Base-by-base conservation (phyloP, 2,797 vertebrate species). In the Kryptopterus vitreolus region DNA sequence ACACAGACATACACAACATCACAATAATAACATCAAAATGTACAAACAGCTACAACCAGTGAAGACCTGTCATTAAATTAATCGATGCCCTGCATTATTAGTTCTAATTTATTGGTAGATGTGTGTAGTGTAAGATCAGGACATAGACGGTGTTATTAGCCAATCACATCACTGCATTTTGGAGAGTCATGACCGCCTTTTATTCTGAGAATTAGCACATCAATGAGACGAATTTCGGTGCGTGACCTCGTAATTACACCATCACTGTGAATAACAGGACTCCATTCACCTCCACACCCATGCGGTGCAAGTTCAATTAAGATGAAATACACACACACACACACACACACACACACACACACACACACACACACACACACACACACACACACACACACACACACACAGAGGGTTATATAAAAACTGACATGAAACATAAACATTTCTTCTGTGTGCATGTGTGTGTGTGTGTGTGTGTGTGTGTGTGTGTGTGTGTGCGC, bases 401-500 rank as follows among this genome's bases (percentile, higher is more conserved):
- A 57, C 22, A 10, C 57, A 59, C 57, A 59, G 11, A 59, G 12
- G 24, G 15, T 50, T 46, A 29, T 52, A 52, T 11, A 71, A 53
- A 22, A 2, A 16, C 48, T 53, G 68, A 52, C 13, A 24, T 20
- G 16, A 53, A 53, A 71, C 31, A 53, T 50, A 53, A 71, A 53
- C 29, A 33, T 31, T 50, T 20, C 9, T 11, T 0, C 1, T 59
- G n/a, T 59, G 57, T 59, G 68, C 31, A 8, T 69, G 57, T 66
- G 35, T 66, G 38, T 43, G 63, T n/a, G 35, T 66, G 61, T 63
- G 63, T 66, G 63, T 66, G 63, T 43, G 35, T 66, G 63, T 46
- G 35, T 66, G 38, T 68, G 12, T 48, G 55, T 58, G 55, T 3
- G 7, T 59, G n/a, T 59, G 57, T 59, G 68, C 31, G 16, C 48